Evolutionary conservation across 2,888 invertebrate genomes (phyloP).

Genomic region (Scaptomyza reducta): DNA sequence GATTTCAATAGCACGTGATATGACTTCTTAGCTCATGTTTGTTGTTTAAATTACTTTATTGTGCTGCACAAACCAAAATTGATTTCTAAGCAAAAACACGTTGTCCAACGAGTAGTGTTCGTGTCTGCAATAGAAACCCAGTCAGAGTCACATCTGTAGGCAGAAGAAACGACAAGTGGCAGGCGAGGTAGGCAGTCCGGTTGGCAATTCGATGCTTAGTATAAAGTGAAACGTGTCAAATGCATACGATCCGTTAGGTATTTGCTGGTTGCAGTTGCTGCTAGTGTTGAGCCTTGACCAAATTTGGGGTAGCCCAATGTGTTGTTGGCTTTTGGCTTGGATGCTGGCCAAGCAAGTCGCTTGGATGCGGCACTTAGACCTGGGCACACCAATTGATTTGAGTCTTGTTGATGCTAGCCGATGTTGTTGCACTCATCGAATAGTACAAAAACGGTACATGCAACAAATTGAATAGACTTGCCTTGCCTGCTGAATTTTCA

Average conservation of each 20-base stretch:
- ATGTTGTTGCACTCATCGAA: constrained; percentile 4
- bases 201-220: not conserved
- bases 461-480: constrained; percentile 10
- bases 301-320: constrained; percentile 6
- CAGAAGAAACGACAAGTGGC: not conserved
- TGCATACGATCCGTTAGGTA: not conserved
- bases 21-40: not conserved
- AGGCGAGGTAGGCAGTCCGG: not conserved
- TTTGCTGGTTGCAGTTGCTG: constrained; percentile 1
- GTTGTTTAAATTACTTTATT: not conserved
- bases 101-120: constrained; percentile 1
- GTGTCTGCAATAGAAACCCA: constrained; percentile 9
- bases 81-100: constrained; percentile 1
- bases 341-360: not conserved
- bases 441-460: constrained; percentile 3
- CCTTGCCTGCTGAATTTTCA: constrained; percentile 3
- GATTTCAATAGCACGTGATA: not conserved
- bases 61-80: not conserved
- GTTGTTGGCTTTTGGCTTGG: constrained; percentile 10
- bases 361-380: constrained; percentile 11
- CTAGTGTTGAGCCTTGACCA: not conserved
- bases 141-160: constrained; percentile 3
- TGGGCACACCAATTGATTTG: constrained; percentile 9
- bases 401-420: constrained; percentile 1
- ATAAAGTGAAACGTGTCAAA: constrained; percentile 22